phyloP scores from a whole-genome alignment of 2,797 vertebrate genomes.

The Chiloscyllium punctatum region DNA sequence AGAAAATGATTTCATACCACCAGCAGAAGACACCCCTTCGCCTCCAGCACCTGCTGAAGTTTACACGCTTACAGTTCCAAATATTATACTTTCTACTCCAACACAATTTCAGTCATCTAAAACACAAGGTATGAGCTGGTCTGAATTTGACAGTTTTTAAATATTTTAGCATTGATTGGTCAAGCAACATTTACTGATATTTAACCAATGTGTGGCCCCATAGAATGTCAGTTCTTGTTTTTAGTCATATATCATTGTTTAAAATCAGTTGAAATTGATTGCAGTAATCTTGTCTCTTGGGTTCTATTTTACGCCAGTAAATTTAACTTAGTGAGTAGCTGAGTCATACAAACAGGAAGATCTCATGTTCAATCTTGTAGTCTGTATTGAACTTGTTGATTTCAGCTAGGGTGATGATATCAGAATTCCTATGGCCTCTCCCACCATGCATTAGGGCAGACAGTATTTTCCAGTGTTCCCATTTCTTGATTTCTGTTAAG shows the following conservation, averaged over 20 bases:
- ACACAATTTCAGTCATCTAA: slow-evolving; percentile 73
- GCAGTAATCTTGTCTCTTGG: background rate
- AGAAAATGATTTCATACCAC: slow-evolving; percentile 94
- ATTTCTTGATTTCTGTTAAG: background rate
- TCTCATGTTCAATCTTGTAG: background rate
- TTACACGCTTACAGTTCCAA: slow-evolving; percentile 89
- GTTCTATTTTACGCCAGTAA: background rate
- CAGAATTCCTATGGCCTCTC: background rate
- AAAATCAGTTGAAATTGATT: background rate
- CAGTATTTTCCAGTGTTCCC: background rate
- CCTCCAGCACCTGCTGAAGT: slow-evolving; percentile 90
- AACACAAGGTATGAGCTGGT: slow-evolving; percentile 51
- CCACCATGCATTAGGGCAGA: background rate
- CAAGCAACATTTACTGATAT: background rate
- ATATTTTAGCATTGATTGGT: slow-evolving; percentile 26
- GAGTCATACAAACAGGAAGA: background rate
- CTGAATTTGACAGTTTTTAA: slow-evolving; percentile 28
- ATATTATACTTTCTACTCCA: slow-evolving; percentile 73
- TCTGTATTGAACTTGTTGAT: background rate
- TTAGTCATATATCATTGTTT: background rate
- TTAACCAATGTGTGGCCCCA: background rate
- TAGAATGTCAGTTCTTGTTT: background rate
- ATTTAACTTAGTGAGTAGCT: background rate
- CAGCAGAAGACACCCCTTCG: slow-evolving; percentile 93
- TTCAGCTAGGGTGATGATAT: background rate